Conservation (phyloP, 2,888 invertebrate species). For the Ichneumoninae sp. region DNA sequence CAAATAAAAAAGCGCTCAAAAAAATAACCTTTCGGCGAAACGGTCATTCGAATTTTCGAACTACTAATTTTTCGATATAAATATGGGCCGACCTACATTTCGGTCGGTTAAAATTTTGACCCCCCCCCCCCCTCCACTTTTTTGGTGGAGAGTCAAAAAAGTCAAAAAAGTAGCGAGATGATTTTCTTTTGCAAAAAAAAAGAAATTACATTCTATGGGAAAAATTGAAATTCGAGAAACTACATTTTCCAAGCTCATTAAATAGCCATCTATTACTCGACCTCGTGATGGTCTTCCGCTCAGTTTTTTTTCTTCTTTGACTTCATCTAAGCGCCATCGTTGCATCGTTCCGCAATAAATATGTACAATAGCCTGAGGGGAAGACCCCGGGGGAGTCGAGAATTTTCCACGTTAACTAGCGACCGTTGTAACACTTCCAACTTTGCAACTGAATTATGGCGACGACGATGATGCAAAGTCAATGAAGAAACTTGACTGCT, state of each 20-base stretch:
- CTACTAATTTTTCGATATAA: no score
- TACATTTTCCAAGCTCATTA: background rate
- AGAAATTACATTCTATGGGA: background rate
- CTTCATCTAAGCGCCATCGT: background rate
- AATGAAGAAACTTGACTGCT: background rate
- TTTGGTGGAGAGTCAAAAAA: no score
- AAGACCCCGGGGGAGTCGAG: background rate
- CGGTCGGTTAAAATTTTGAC: no score
- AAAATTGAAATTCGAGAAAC: background rate
- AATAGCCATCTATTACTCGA: background rate
- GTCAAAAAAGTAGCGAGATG: no score
- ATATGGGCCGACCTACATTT: no score
- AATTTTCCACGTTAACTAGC: slow-evolving; percentile 19
- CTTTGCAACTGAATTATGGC: background rate
- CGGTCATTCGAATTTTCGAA: no score
- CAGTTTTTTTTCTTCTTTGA: background rate
- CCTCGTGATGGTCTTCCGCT: background rate
- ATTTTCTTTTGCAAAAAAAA: background rate
- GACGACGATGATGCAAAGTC: background rate
- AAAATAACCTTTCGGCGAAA: no score
- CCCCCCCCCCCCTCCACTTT: no score
- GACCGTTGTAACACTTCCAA: background rate
- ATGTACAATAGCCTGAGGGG: slow-evolving; percentile 10
- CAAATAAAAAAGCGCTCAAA: no score
- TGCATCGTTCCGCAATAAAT: background rate